These are phyloP conservation scores for Acanthornis magna DNA, from an alignment of 2,797 vertebrate species.

Conservation along the genomic window DNA sequence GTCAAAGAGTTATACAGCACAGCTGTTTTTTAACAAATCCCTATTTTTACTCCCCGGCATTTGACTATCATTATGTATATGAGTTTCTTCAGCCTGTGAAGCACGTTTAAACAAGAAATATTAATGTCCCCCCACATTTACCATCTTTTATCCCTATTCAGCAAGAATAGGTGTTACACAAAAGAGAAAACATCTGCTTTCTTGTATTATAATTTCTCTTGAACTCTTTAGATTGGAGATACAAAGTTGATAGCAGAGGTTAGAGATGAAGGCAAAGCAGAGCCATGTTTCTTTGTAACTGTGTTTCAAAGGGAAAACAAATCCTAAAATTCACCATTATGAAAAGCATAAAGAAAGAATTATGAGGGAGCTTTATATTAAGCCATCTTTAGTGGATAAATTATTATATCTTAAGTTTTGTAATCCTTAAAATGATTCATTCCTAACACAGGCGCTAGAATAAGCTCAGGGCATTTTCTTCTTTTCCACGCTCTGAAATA, in stretches of 20 bases:
- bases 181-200: slow-evolving; percentile 46
- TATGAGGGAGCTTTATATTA: background rate
- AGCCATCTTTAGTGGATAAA: background rate
- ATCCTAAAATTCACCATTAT: background rate
- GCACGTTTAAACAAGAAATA: slow-evolving; percentile 34
- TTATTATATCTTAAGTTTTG: background rate
- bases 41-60: slow-evolving; percentile 42
- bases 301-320: slow-evolving; percentile 25
- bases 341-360: background rate
- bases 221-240: slow-evolving; percentile 40
- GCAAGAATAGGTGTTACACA: slow-evolving; percentile 1
- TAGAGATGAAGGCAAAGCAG: slow-evolving; percentile 2
- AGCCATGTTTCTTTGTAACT: background rate
- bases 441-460: background rate
- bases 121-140: slow-evolving; percentile 4
- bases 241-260: slow-evolving; percentile 33
- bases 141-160: slow-evolving; percentile 7
- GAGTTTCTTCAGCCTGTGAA: slow-evolving; percentile 27
- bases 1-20: slow-evolving; percentile 30
- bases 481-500: background rate
- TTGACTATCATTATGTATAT: slow-evolving; percentile 49
- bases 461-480: background rate
- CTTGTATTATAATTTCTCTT: slow-evolving; percentile 22
- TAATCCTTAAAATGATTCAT: background rate
- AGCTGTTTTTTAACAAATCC: slow-evolving; percentile 45